Evolutionary conservation across 2,888 invertebrate genomes (phyloP), one percentile per base, ranked within the genome.

Genomic region (Chromoteleia sp.): DNA sequence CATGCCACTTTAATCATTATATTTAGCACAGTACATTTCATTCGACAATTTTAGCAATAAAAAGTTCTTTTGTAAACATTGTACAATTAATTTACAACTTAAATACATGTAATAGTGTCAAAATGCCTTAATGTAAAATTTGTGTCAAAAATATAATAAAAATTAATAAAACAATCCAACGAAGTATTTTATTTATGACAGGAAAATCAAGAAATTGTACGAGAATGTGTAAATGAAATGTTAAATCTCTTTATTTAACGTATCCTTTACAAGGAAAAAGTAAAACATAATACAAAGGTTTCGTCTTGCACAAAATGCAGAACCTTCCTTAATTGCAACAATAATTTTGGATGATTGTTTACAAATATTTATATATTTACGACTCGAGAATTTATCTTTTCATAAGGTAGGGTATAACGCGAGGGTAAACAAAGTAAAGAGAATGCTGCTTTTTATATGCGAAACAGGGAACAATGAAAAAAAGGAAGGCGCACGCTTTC

Each of bases 221-320:
- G n/a, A n/a, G 14, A 50, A 6, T 10, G 6, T 76, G 21, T 61
- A 61, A 61, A 61, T 77, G 77, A 77, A 77, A 77, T 77, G 45
- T 70, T 63, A 77, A 70, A 70, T 77, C 63, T 70, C 70, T 70
- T 77, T 77, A 77, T 77, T 77, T 63, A 77, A 71, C 63, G 63
- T 6, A 70, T 77, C 70, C 63, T 77, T 59, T 65, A 63, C 39
- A 70, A 70, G 70, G 70, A 63, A 67, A 48, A 65, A 50, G 33
- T 52, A 50, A 76, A 61, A 70, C 30, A 6, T 58, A 70, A 70
- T 77, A 61, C 50, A 36, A 77, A 77, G 56, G 25, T 8, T 65
- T 45, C 14, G 15, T 48, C 15, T 45, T 48, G 58, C 14, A 29
- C 39, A 25, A 33, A 67, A 43, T 56, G 15, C 52, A 14, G 30